Base-by-base conservation (phyloP, 2,888 invertebrate genomes). In the Malthinus seriepunctatus region DNA sequence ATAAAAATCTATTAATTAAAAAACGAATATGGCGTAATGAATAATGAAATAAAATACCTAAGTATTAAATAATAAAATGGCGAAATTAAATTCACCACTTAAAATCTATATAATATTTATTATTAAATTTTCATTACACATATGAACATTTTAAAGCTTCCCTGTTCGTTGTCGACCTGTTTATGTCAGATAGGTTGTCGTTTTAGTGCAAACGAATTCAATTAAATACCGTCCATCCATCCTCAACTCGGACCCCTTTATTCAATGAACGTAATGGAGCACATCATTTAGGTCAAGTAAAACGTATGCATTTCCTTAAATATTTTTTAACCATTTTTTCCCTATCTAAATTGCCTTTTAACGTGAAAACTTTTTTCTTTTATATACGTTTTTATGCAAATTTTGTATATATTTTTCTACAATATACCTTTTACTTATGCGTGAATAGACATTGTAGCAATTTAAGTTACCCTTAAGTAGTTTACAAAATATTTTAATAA, bases 191-290 rank as follows among this genome's bases (percentile, higher is more conserved):
- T 53, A 51, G 45, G 49, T 37, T 51, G 54, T 34, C 50, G 54
- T 48, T 38, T 51, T 46, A 47, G 51, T 56, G 46, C 46, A 51
- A 56, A 59, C 48, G 50, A 60, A 60, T 60, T 51, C 55, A 60
- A 60, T 60, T 60, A 60, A 60, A 46, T 55, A 47, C 35, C 48
- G 51, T 49, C 57, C 44, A 57, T 57, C 57, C 45, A 52, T 57
- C 51, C 57, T 48, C 52, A 37, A 39, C 38, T 42, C 23, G 44
- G 51, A 47, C 52, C 52, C 57, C 51, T 57, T 42, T 51, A 52
- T 57, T 57, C 52, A 48, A 44, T 44, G 51, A 57, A 57, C 48
- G 57, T 57, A 57, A 57, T 57, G 52, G 57, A 57, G 47, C 57
- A 52, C 56, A 56, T 56, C 56, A 56, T 56, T 56, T 51, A 56